Percentiles rank a stretch among this genome's conserved stretches.
Evolutionary conservation across 2,888 invertebrate species (phyloP).

Genomic region (Chironomus tentans): DNA sequence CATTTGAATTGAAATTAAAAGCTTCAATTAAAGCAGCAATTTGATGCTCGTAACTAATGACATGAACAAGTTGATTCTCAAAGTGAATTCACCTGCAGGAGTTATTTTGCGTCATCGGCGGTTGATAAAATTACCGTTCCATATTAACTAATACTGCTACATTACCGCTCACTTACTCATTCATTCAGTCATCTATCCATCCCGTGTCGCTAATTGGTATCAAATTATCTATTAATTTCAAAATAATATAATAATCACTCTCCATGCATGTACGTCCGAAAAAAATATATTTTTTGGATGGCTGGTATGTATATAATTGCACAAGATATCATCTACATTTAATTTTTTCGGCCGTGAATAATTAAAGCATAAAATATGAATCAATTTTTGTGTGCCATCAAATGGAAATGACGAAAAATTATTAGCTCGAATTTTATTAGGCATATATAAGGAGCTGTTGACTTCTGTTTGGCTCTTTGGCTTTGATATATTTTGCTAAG

Average conservation of each 20-base stretch:
- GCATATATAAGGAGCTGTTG: too few relatives aligned
- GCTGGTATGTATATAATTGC: neutral
- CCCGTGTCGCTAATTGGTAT: conserved; percentile 15
- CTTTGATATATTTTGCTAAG: too few relatives aligned
- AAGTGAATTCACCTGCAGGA: neutral
- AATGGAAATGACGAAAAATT: neutral
- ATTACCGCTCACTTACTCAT: too few relatives aligned
- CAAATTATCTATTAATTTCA: conserved; percentile 19
- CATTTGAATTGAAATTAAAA: neutral
- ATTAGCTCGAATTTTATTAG: too few relatives aligned
- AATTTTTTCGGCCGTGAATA: neutral
- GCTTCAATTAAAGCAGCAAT: neutral
- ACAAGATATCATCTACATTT: neutral
- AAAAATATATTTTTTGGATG: neutral
- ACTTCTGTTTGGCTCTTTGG: too few relatives aligned
- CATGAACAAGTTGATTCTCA: neutral
- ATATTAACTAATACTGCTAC: too few relatives aligned
- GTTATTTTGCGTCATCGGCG: neutral
- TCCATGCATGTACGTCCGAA: neutral
- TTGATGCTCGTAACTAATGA: neutral
- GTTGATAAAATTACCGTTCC: neutral
- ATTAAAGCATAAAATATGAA: conserved; percentile 11
- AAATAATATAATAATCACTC: conserved; percentile 11
- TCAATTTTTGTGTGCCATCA: conserved; percentile 9
- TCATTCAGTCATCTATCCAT: neutral